phyloP scores from a whole-genome alignment of 2,113 vertebrate species.

The Acrocephalus arundinaceus region DNA sequence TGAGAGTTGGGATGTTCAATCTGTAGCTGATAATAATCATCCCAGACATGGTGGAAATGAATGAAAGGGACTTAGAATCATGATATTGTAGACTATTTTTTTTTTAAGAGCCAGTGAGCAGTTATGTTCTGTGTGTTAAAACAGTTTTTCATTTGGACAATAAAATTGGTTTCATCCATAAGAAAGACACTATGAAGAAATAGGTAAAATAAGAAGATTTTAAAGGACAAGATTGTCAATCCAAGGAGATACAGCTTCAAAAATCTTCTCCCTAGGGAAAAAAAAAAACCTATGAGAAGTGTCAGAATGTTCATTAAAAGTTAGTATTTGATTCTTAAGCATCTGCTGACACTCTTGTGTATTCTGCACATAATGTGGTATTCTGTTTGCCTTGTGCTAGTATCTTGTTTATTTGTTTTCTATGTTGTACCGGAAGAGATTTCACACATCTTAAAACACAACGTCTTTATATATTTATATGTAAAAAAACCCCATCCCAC shows the following conservation, averaged over 20 bases:
- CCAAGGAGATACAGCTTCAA: background rate
- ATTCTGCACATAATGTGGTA: background rate
- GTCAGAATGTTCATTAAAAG: background rate
- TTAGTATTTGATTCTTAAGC: background rate
- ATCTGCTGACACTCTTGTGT: background rate
- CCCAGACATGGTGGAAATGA: background rate
- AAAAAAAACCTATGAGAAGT: background rate
- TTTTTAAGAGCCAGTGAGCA: background rate
- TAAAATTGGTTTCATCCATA: background rate
- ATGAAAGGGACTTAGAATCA: background rate
- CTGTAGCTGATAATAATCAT: background rate
- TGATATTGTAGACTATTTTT: background rate
- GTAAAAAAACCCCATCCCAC: background rate
- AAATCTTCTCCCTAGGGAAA: background rate
- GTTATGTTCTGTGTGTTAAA: background rate
- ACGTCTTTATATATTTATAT: background rate
- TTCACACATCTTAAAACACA: background rate
- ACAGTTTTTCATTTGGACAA: background rate
- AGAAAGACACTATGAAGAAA: background rate
- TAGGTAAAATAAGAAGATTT: background rate
- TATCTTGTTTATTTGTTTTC: background rate
- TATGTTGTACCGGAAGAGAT: background rate
- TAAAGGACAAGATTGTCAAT: background rate
- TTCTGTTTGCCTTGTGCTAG: constrained; percentile 2
- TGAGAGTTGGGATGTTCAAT: background rate